phyloP scores from a whole-genome alignment of 2,113 vertebrate species.

The Nestor notabilis region DNA sequence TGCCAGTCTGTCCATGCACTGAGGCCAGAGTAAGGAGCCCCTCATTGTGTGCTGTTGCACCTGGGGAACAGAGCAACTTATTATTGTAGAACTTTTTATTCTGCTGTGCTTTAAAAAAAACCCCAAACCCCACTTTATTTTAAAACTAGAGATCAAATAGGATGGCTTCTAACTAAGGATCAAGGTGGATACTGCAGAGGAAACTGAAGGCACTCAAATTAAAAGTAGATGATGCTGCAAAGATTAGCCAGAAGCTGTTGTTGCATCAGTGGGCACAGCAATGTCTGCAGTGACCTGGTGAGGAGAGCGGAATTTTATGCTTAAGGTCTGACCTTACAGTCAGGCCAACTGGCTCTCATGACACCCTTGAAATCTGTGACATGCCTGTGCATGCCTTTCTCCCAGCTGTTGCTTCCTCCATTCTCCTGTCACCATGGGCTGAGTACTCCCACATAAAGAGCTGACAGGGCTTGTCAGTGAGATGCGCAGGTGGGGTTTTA shows the following conservation, averaged over 20 bases:
- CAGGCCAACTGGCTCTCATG: neutral
- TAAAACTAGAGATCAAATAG: neutral
- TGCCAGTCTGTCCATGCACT: neutral
- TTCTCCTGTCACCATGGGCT: accelerated
- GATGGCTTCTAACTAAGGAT: neutral
- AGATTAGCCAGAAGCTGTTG: neutral
- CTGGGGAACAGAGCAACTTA: accelerated
- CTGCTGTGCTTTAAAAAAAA: neutral
- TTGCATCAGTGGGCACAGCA: neutral
- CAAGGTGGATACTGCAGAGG: neutral
- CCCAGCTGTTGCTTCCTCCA: neutral
- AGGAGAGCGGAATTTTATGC: neutral
- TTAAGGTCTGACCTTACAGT: neutral
- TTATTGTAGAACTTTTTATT: neutral
- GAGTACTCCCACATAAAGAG: accelerated
- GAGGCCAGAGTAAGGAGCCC: neutral
- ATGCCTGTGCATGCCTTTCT: neutral
- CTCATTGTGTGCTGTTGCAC: neutral
- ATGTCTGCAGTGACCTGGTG: neutral
- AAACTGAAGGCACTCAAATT: neutral
- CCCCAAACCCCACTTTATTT: neutral
- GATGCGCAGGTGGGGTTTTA: neutral
- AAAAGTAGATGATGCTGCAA: neutral
- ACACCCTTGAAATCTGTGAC: accelerated
- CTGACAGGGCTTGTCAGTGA: neutral